A percentile compares a stretch with the other conserved stretches of the same genome.
These are phyloP conservation scores for Sebastes ruberrimus DNA, from an alignment of 2,797 vertebrate species.

Conservation along the genomic window DNA sequence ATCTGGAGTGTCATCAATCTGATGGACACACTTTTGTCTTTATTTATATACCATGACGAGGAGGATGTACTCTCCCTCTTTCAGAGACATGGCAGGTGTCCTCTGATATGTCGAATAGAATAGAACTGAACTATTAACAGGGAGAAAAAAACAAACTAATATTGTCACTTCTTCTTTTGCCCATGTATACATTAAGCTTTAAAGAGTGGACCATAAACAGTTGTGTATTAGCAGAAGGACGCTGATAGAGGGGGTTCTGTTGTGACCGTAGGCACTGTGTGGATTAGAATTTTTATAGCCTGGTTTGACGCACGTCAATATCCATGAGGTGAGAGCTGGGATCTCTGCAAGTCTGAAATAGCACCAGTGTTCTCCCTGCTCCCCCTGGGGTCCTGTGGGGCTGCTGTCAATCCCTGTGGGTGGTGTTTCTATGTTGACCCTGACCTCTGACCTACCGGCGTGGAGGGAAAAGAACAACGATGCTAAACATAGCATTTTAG, in stretches of 20 bases:
- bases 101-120: conserved; percentile 7
- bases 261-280: not conserved
- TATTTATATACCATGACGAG: conserved; percentile 45
- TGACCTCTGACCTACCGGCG: conserved; percentile 15
- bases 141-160: not conserved
- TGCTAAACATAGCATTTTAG: not conserved
- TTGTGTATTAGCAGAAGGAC: conserved; percentile 22
- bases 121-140: conserved; percentile 15
- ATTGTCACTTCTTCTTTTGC: conserved; percentile 1
- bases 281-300: conserved; percentile 53
- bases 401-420: conserved; percentile 31
- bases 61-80: conserved; percentile 26
- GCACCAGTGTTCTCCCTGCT: not conserved
- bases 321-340: conserved; percentile 35
- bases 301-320: conserved; percentile 41
- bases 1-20: conserved; percentile 58
- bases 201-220: conserved; percentile 13
- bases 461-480: not conserved
- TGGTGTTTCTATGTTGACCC: conserved; percentile 5
- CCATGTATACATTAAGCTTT: conserved; percentile 13
- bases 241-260: conserved; percentile 13
- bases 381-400: not conserved
- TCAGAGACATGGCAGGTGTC: conserved; percentile 8
- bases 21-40: conserved; percentile 41
- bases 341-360: conserved; percentile 34